Percentiles rank a stretch among this genome's conserved stretches.
phyloP scores from a whole-genome alignment of 1,140 invertebrate species.

The Melipona quadrifasciata region DNA sequence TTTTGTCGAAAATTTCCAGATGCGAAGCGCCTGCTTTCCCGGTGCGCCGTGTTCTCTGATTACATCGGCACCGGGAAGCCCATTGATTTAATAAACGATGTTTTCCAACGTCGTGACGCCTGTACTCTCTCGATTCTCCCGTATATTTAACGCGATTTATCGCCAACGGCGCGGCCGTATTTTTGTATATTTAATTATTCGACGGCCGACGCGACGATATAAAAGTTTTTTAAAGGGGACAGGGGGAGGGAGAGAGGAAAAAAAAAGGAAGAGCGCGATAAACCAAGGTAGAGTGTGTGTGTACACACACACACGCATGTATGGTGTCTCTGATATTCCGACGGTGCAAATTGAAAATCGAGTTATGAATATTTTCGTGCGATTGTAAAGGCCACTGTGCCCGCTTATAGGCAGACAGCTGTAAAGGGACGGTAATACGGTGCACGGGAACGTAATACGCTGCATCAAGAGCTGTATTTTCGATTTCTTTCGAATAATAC shows the following conservation, averaged over 20 bases:
- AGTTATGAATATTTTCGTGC: conserved; percentile 26
- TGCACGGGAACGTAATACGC: background rate
- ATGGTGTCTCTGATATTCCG: background rate
- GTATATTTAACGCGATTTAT: background rate
- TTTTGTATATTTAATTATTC: conserved; percentile 10
- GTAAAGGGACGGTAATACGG: background rate
- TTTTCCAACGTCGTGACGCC: background rate
- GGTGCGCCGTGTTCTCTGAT: background rate
- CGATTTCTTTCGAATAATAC: conserved; percentile 46
- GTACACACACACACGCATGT: background rate
- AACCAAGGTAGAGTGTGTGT: background rate
- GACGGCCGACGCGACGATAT: background rate
- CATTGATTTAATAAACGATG: conserved; percentile 6
- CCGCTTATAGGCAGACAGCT: background rate
- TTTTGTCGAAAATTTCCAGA: background rate
- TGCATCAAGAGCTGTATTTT: conserved; percentile 26
- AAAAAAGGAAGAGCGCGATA: background rate
- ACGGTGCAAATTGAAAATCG: conserved; percentile 42
- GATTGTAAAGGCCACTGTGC: background rate
- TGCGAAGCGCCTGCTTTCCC: too few relatives aligned
- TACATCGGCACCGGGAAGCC: background rate
- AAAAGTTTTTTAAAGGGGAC: background rate
- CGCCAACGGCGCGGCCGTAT: background rate
- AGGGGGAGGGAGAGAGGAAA: background rate
- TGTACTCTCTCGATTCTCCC: background rate